These are phyloP conservation scores for Brotula barbata DNA, from an alignment of 2,797 vertebrate species.

Conservation along the genomic window DNA sequence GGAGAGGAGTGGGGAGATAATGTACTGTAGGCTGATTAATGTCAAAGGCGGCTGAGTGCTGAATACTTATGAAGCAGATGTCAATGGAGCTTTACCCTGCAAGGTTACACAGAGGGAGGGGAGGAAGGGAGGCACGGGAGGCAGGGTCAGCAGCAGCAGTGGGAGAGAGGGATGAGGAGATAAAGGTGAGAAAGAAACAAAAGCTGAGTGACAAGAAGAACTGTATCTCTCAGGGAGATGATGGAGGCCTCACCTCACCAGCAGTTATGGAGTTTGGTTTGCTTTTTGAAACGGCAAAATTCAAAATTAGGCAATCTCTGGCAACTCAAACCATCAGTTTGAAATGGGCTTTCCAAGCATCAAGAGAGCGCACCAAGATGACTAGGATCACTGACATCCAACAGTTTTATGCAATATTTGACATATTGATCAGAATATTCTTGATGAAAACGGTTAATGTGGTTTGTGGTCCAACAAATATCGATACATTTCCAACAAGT, in stretches of 20 bases:
- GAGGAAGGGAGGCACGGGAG: conserved; percentile 20
- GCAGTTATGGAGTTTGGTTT: conserved; percentile 19
- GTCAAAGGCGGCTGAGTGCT: conserved; percentile 74
- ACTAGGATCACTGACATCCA: no score
- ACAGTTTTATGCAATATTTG: no score
- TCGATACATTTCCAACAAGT: no score
- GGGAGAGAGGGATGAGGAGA: conserved; percentile 17
- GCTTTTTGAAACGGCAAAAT: conserved; percentile 23
- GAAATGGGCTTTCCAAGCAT: conserved; percentile 13
- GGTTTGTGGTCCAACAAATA: no score
- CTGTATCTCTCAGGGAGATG: conserved; percentile 39
- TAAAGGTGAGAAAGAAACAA: conserved; percentile 48
- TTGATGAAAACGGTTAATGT: no score
- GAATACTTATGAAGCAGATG: conserved; percentile 80
- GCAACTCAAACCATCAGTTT: not conserved
- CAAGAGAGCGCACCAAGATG: conserved; percentile 9
- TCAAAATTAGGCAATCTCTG: no score
- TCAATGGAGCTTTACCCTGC: conserved; percentile 77
- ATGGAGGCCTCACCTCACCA: conserved; percentile 19
- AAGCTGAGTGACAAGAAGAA: conserved; percentile 41
- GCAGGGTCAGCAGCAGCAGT: not conserved
- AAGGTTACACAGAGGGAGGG: conserved; percentile 73
- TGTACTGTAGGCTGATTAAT: conserved; percentile 78
- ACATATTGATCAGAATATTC: no score
- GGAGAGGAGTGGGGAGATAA: conserved; percentile 70